phyloP scores from a whole-genome alignment of 2,797 vertebrate genomes.

The Pangasius krempfi region DNA sequence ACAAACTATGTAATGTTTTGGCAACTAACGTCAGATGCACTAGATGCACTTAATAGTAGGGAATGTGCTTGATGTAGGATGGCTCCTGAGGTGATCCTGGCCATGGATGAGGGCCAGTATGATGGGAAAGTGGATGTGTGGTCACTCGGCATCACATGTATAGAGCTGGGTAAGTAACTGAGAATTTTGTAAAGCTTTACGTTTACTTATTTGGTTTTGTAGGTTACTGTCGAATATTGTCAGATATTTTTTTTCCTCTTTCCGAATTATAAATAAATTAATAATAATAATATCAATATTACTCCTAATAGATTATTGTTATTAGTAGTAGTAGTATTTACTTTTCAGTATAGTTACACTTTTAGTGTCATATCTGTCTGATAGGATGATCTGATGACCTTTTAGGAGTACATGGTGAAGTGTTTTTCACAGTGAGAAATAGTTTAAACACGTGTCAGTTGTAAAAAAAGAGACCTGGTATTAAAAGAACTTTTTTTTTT shows the following conservation, averaged over 20 bases:
- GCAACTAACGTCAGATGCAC: not conserved
- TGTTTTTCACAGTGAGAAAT: not conserved
- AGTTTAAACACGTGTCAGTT: not conserved
- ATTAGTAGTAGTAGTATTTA: not conserved
- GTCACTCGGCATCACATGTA: conserved; percentile 94
- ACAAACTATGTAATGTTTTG: not conserved
- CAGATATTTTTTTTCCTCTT: not conserved
- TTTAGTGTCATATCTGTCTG: not conserved
- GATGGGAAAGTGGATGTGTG: conserved; percentile 95
- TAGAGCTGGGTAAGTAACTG: conserved; percentile 85
- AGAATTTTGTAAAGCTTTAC: not conserved
- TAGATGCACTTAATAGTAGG: not conserved
- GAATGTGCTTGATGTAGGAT: conserved; percentile 76
- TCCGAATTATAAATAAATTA: not conserved
- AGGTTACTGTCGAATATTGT: not conserved
- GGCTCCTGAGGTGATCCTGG: conserved; percentile 93
- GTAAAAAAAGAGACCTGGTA: not conserved
- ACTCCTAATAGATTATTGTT: not conserved
- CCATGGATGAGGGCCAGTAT: conserved; percentile 94
- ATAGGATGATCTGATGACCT: not conserved
- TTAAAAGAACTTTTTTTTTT: not conserved
- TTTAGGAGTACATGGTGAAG: not conserved
- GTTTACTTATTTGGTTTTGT: not conserved
- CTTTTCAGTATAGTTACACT: not conserved
- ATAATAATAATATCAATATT: not conserved